Evolutionary conservation across 2,888 invertebrate genomes (phyloP).

Genomic region (Pachymerium ferrugineum): DNA sequence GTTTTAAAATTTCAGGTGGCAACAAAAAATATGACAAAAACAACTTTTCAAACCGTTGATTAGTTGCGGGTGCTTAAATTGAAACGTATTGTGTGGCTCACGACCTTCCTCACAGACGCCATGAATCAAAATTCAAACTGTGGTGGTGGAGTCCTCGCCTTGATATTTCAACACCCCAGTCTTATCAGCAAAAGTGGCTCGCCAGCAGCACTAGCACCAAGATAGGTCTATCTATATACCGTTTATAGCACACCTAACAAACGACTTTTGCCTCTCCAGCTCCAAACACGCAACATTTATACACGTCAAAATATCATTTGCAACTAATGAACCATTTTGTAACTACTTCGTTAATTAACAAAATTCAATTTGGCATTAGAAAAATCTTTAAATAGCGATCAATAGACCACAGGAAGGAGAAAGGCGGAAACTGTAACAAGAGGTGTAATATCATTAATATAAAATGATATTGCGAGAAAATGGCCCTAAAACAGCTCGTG

Average conservation of each 20-base stretch:
- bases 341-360: background rate
- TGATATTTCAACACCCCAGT: conserved; percentile 27
- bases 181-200: conserved; percentile 27
- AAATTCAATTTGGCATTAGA: background rate
- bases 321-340: background rate
- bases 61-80: conserved; percentile 27
- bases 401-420: background rate
- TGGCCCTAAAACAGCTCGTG: background rate
- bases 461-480: background rate
- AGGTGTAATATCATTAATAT: background rate
- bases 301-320: background rate
- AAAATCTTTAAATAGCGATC: too few species aligned
- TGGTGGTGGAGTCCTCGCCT: conserved; percentile 24
- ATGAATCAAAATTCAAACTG: conserved; percentile 31
- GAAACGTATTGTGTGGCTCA: conserved; percentile 30
- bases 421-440: background rate
- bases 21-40: background rate
- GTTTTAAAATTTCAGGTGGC: background rate
- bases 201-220: conserved; percentile 25
- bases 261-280: conserved; percentile 4
- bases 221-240: conserved; percentile 24
- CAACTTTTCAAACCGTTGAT: conserved; percentile 29
- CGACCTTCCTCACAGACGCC: conserved; percentile 28
- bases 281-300: background rate
- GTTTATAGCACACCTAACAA: conserved; percentile 22